A percentile compares a stretch with the other conserved stretches of the same genome.
phyloP scores from a whole-genome alignment of 2,113 vertebrate genomes.

The Manacus vitellinus region DNA sequence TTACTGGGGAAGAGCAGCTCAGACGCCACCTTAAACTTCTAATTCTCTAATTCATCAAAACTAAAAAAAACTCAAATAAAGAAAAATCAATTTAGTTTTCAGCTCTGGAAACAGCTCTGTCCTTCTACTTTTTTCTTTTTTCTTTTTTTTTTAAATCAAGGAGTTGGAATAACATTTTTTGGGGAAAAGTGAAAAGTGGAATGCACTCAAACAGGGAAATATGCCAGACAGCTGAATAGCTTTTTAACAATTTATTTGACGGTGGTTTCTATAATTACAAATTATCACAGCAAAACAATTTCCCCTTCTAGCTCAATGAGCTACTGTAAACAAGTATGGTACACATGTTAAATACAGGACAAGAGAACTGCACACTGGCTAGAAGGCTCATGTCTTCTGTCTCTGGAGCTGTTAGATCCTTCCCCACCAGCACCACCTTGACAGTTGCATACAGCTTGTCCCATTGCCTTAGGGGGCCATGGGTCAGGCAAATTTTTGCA shows the following conservation, averaged over 20 bases:
- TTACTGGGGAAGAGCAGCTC: neutral
- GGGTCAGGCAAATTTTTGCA: neutral
- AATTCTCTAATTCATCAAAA: neutral
- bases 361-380: neutral
- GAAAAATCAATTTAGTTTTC: conserved; percentile 13
- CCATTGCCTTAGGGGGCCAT: neutral
- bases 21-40: neutral
- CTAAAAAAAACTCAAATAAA: neutral
- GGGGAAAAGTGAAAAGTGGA: neutral
- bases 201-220: conserved; percentile 9
- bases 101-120: neutral
- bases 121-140: neutral
- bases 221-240: neutral
- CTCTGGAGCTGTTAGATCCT: neutral
- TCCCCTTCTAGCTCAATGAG: neutral
- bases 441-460: accelerated
- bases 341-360: neutral
- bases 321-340: conserved; percentile 2
- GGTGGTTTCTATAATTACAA: conserved; percentile 10
- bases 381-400: neutral
- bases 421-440: neutral
- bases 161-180: neutral
- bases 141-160: neutral
- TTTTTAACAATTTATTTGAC: conserved; percentile 30
- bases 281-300: conserved; percentile 12